Conservation (phyloP, 2,888 invertebrate genomes). For the Arrhopalites spinosus region DNA sequence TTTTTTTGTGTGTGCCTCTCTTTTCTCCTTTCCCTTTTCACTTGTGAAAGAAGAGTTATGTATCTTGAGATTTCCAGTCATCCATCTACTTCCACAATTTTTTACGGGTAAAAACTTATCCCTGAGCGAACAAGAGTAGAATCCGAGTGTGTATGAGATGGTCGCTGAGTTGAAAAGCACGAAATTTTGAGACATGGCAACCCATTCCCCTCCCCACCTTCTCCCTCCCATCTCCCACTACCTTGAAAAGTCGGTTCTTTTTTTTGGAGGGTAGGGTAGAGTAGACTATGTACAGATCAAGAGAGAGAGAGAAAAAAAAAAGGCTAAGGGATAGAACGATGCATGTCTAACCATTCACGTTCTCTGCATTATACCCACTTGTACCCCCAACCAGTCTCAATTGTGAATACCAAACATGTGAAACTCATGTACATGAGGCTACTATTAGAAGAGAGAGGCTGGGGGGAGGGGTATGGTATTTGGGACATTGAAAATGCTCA, state of each 20-base stretch:
- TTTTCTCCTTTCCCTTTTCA: conserved; percentile 14
- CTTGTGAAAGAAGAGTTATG: conserved; percentile 24
- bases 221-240: background rate
- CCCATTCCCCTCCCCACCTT: background rate
- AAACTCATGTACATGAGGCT: no score
- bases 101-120: conserved; percentile 19
- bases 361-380: background rate
- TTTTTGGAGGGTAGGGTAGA: no score
- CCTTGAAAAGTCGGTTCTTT: background rate
- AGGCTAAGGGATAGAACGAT: background rate
- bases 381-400: background rate
- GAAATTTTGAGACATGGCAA: background rate
- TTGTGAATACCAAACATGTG: no score
- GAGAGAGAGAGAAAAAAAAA: no score
- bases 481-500: background rate
- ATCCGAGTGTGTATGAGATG: background rate
- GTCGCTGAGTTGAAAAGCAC: background rate
- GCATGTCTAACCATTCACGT: background rate
- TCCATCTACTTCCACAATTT: conserved; percentile 24
- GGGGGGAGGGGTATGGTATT: no score
- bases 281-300: no score
- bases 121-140: conserved; percentile 10
- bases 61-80: conserved; percentile 26
- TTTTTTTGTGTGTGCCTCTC: background rate
- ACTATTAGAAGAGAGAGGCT: no score